Conservation (phyloP, 2,113 vertebrate genomes). For the Pelecanoides urinatrix region DNA sequence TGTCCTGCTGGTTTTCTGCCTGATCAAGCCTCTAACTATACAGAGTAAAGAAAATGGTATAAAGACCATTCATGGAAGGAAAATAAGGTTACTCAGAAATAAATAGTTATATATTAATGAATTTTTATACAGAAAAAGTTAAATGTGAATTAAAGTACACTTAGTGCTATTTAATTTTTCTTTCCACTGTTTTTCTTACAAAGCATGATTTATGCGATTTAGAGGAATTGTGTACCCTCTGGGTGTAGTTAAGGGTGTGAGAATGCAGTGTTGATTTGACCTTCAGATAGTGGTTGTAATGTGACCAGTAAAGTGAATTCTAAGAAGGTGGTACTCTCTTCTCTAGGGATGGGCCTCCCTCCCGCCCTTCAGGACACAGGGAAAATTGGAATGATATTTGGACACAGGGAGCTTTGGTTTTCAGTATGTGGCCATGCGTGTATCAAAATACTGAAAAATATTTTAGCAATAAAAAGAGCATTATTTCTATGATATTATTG, state of each 20-base stretch:
- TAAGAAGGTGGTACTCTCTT: neutral
- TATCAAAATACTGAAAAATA: neutral
- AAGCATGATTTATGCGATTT: neutral
- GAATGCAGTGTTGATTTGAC: neutral
- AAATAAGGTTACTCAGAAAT: neutral
- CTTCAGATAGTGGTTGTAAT: neutral
- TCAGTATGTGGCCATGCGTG: neutral
- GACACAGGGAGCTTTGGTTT: neutral
- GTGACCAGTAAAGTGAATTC: neutral
- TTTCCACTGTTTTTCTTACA: neutral
- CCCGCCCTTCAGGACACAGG: neutral
- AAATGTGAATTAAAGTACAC: neutral
- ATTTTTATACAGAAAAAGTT: neutral
- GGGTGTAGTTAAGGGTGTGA: neutral
- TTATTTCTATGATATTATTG: neutral
- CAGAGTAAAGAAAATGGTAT: neutral
- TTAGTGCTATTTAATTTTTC: neutral
- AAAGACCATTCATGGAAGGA: neutral
- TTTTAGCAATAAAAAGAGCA: neutral
- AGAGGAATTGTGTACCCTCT: neutral
- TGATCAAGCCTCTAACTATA: neutral
- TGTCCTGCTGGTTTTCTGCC: neutral
- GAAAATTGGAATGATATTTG: neutral
- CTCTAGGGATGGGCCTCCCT: too few relatives aligned
- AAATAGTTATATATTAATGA: neutral